These are phyloP conservation scores for Idaea dimidiata DNA, from an alignment of 2,888 invertebrate species.

Conservation along the genomic window DNA sequence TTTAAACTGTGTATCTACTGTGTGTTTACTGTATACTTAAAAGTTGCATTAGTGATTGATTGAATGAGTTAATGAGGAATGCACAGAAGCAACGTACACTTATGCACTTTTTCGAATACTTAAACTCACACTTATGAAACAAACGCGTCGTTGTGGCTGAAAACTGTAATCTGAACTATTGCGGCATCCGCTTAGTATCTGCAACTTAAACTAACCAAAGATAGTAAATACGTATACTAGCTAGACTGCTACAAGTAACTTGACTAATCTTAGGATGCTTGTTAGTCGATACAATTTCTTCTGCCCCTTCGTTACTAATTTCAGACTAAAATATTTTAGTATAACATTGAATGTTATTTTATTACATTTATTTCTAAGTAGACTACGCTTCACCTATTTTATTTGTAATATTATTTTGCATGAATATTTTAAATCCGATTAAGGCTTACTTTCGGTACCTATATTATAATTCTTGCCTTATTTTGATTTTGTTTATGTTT, in stretches of 20 bases:
- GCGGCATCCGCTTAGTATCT: background rate
- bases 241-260: background rate
- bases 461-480: conserved; percentile 7
- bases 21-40: too few species aligned
- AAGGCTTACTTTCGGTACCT: conserved; percentile 1
- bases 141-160: background rate
- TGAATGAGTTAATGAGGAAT: too few species aligned
- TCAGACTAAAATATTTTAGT: background rate
- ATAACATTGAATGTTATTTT: background rate
- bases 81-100: too few species aligned
- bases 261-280: conserved; percentile 1
- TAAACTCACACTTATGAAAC: background rate
- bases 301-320: background rate
- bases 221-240: background rate
- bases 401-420: conserved; percentile 1
- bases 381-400: conserved; percentile 11
- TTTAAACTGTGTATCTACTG: too few species aligned
- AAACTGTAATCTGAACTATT: background rate
- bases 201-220: background rate
- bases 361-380: background rate
- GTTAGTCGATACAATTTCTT: background rate
- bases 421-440: conserved; percentile 2
- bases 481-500: conserved; percentile 14
- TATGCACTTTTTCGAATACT: background rate
- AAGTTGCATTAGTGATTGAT: too few species aligned